Conservation (phyloP, 2,113 vertebrate genomes). For the Brienomyrus brachyistius region DNA sequence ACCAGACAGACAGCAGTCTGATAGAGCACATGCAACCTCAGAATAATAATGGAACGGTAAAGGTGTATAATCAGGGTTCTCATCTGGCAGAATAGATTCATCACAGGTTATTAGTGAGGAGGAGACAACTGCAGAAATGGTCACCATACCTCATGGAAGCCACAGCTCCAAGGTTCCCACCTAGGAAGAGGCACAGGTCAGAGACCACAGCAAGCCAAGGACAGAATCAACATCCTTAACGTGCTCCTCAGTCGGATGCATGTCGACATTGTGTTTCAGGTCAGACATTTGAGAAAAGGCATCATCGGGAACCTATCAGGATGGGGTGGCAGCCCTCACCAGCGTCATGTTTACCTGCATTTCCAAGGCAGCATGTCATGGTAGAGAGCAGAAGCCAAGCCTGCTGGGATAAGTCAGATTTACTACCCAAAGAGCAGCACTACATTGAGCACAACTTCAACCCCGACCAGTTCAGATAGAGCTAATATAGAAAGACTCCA, state of each 20-base stretch:
- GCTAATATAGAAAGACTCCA: constrained; percentile 59
- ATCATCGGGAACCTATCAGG: constrained; percentile 47
- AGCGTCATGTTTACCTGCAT: background rate
- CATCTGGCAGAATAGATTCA: constrained; percentile 71
- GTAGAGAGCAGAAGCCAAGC: background rate
- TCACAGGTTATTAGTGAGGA: constrained; percentile 39
- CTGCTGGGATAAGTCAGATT: background rate
- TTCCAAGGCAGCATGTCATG: background rate
- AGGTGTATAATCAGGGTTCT: constrained; percentile 59
- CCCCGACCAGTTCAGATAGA: constrained; percentile 61
- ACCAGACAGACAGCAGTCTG: background rate
- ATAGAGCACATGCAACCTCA: constrained; percentile 40
- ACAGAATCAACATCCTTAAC: background rate
- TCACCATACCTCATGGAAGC: background rate
- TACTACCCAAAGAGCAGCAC: background rate
- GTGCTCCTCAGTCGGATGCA: constrained; percentile 47
- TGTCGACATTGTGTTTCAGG: constrained; percentile 57
- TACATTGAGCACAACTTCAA: rapidly evolving
- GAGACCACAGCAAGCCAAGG: background rate
- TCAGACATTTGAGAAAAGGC: constrained; percentile 63
- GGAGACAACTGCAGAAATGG: background rate
- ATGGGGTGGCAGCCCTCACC: background rate
- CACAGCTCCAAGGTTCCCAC: background rate
- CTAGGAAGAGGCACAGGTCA: background rate
- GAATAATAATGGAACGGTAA: constrained; percentile 60